Percentiles rank a stretch among this genome's conserved stretches.
These are phyloP conservation scores for Bostrychus sinensis DNA, from an alignment of 2,113 vertebrate species.

Conservation along the genomic window DNA sequence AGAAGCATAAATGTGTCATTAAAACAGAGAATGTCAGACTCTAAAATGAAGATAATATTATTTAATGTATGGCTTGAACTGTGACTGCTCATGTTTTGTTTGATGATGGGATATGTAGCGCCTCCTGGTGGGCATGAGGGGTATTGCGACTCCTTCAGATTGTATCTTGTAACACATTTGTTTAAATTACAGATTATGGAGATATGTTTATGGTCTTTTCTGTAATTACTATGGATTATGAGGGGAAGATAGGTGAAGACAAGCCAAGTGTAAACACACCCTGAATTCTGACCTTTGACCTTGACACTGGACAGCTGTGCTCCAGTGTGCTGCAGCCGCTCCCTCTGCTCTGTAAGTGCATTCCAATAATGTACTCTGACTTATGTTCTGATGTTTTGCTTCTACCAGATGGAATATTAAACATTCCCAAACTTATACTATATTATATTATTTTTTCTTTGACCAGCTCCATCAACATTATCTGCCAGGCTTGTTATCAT, in stretches of 20 bases:
- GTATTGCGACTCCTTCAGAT: neutral
- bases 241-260: neutral
- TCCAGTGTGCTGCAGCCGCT: constrained; percentile 18
- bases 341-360: constrained; percentile 53
- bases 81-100: neutral
- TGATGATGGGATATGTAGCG: neutral
- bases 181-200: too few species aligned
- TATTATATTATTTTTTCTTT: neutral
- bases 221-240: neutral
- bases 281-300: constrained; percentile 35
- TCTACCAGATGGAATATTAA: constrained; percentile 62
- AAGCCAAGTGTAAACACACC: constrained; percentile 2
- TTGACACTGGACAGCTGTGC: too few species aligned
- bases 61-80: too few species aligned
- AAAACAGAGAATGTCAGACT: too few species aligned
- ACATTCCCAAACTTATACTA: constrained; percentile 55
- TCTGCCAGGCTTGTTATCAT: too few species aligned
- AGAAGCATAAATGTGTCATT: too few species aligned
- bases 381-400: constrained; percentile 61
- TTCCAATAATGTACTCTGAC: constrained; percentile 58
- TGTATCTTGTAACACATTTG: neutral
- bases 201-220: neutral
- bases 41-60: too few species aligned
- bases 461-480: too few species aligned
- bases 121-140: neutral